phyloP scores from a whole-genome alignment of 1,140 invertebrate genomes.

The Brachionus angularis region DNA sequence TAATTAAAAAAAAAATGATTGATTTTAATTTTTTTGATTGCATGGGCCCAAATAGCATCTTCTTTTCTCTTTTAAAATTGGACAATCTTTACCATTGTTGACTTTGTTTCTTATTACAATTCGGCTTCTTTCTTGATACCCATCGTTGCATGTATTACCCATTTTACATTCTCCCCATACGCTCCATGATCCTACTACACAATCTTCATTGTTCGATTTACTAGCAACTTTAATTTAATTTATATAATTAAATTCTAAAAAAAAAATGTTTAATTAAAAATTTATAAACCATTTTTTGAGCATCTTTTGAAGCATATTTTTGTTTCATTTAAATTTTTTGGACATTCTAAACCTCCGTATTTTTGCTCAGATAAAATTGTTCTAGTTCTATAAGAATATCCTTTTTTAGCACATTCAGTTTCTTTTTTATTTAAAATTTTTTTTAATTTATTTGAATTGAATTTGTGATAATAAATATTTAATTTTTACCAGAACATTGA shows the following conservation, averaged over 20 bases:
- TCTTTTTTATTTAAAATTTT: not conserved
- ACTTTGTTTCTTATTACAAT: no score
- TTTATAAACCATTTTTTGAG: not conserved
- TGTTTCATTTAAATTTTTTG: constrained; percentile 19
- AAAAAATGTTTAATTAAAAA: not conserved
- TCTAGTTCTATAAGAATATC: not conserved
- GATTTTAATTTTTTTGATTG: not conserved
- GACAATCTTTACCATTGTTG: not conserved
- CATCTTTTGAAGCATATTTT: constrained; percentile 25
- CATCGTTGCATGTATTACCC: constrained; percentile 19
- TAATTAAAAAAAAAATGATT: constrained; percentile 7
- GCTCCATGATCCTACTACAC: constrained; percentile 11
- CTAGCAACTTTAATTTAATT: no score
- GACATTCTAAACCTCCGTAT: constrained; percentile 8
- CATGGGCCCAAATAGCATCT: constrained; percentile 12
- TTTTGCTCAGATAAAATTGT: not conserved
- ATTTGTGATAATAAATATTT: not conserved
- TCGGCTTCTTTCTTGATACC: constrained; percentile 15
- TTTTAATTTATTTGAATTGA: not conserved
- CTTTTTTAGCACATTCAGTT: constrained; percentile 11
- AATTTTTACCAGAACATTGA: constrained; percentile 14
- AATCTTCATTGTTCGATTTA: not conserved
- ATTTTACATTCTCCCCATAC: constrained; percentile 31
- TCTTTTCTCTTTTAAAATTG: constrained; percentile 1
- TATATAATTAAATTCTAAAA: not conserved